These are phyloP conservation scores for Salvelinus sp. DNA, from an alignment of 2,113 vertebrate genomes.

Conservation along the genomic window DNA sequence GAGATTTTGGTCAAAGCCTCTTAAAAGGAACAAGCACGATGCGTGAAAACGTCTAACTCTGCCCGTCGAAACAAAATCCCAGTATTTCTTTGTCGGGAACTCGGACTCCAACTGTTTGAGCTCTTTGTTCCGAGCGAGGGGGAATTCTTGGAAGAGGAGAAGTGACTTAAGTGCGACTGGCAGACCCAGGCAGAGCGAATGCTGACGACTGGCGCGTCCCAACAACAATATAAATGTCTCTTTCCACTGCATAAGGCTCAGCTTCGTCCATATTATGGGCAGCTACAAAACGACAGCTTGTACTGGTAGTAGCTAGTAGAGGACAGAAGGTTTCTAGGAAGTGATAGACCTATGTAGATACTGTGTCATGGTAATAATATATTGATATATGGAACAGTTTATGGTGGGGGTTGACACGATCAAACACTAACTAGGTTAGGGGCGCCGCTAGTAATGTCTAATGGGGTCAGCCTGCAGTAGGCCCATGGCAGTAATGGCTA, in stretches of 20 bases:
- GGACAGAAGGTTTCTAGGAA: background rate
- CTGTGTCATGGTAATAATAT: background rate
- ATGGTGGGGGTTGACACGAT: too few species aligned
- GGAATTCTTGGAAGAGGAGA: conserved; percentile 33
- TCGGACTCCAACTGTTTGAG: conserved; percentile 10
- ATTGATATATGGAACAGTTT: too few species aligned
- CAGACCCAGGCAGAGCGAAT: conserved; percentile 8
- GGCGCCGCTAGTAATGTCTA: too few species aligned
- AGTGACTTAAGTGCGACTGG: conserved; percentile 33
- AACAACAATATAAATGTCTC: conserved; percentile 45
- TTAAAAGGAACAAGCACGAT: conserved; percentile 39
- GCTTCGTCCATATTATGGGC: conserved; percentile 20
- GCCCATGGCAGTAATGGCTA: too few species aligned
- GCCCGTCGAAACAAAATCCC: conserved; percentile 24
- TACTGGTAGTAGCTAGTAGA: conserved; percentile 4
- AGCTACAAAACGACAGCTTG: conserved; percentile 35
- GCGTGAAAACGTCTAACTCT: conserved; percentile 38
- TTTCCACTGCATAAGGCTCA: conserved; percentile 36
- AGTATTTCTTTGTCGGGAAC: conserved; percentile 27
- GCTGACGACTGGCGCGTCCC: conserved; percentile 23
- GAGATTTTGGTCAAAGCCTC: conserved; percentile 31
- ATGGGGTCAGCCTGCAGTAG: too few species aligned
- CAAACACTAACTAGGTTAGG: too few species aligned
- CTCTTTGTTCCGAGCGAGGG: conserved; percentile 12
- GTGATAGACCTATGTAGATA: background rate